Evolutionary conservation across 1,140 invertebrate genomes (phyloP), one percentile per base, ranked within the genome.

Genomic region (Maniola jurtina): DNA sequence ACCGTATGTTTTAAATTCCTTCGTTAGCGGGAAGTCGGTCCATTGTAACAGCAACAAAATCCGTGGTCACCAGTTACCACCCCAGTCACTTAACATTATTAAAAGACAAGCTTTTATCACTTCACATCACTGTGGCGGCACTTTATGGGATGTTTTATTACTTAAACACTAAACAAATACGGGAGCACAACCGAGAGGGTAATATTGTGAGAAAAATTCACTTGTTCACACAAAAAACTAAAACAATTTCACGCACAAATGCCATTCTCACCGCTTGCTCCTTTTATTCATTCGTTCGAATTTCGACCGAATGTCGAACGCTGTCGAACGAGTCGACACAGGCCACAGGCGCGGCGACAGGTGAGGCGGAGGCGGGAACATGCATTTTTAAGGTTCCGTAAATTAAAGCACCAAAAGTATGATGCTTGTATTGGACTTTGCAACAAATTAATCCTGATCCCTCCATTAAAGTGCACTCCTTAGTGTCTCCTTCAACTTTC

Each of bases 1-100:
- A 90, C 88, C 86, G 70, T 83, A 86, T 90, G 76, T 85, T 90
- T 90, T 88, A 88, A 90, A 90, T 90, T 90, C 85, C 85, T 80
- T 86, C 73, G 80, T 84, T 81, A 88, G 84, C 84, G 85, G 85
- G 81, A 86, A 86, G 75, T 77, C 74, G 70, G 78, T 81, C 78
- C 86, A 90, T 90, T 86, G 87, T 83, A 84, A 80, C 79, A 85
- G 73, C 81, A 76, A 83, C 77, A 79, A 79, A 83, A 81, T 80
- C 79, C 72, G 54, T 35, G 54, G 54, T 52, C 15, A 52, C 48
- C 25, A 83, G 84, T 85, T 81, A 86, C 86, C 83, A 88, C 84
- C 84, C 83, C 73, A 75, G 68, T 86, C 82, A 84, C 79, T 78
- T 54, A 72, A 79, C 80, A 80, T 79, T 71, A 68, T 72, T 47